phyloP scores from a whole-genome alignment of 2,888 invertebrate species.

The Pammene aurita region DNA sequence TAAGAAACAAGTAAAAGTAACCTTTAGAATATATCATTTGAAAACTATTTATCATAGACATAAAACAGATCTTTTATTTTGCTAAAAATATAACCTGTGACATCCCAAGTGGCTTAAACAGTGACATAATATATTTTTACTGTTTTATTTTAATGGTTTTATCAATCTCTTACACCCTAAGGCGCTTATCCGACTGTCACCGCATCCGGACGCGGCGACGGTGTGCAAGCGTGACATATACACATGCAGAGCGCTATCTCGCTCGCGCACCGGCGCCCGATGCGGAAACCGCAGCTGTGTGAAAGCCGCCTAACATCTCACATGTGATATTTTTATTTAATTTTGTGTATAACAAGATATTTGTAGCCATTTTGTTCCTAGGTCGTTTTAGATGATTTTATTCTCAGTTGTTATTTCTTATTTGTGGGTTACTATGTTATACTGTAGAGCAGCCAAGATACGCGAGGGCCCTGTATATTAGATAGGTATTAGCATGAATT shows the following conservation, averaged over 20 bases:
- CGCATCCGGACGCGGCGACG: no score
- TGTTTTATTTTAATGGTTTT: conserved; percentile 24
- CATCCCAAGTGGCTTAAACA: no score
- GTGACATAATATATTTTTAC: conserved; percentile 9
- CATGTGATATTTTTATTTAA: conserved; percentile 58
- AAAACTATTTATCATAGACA: conserved; percentile 35
- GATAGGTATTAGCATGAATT: conserved; percentile 58
- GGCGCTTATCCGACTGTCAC: no score
- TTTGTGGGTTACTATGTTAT: conserved; percentile 43
- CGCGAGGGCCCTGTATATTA: conserved; percentile 60
- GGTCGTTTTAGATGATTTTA: conserved; percentile 52
- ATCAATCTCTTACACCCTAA: conserved; percentile 44
- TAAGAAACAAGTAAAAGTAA: no score
- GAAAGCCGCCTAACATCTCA: conserved; percentile 47
- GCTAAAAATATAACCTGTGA: conserved; percentile 9
- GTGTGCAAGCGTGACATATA: no score
- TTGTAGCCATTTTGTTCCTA: conserved; percentile 58
- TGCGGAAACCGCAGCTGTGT: no score
- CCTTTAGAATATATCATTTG: not conserved
- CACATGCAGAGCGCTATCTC: no score
- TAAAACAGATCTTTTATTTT: conserved; percentile 26
- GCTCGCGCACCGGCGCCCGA: no score
- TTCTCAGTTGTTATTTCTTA: conserved; percentile 47
- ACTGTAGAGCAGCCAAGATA: conserved; percentile 45
- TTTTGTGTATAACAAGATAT: conserved; percentile 45